Conservation (phyloP, 2,888 invertebrate genomes). For the Chalcosyrphus nemorum region DNA sequence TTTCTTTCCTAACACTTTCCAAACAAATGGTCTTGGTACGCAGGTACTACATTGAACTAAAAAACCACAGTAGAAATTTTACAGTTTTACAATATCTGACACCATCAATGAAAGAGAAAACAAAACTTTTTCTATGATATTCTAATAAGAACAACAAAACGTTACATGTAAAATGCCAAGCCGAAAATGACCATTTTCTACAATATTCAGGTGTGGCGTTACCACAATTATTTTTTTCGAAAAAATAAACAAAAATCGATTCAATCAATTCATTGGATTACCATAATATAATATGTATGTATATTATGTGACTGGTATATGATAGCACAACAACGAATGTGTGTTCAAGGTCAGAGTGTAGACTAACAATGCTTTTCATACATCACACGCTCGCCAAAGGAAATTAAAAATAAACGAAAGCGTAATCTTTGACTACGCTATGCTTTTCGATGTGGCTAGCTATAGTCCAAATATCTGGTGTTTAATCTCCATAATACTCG, state of each 20-base stretch:
- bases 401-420: neutral
- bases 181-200: neutral
- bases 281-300: neutral
- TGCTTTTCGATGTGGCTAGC: neutral
- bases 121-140: too few relatives aligned
- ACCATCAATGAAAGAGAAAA: too few relatives aligned
- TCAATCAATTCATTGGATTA: neutral
- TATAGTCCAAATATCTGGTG: slow-evolving; percentile 11
- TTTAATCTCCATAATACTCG: slow-evolving; percentile 30
- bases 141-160: neutral
- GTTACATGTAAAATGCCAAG: neutral
- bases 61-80: too few relatives aligned
- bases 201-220: neutral
- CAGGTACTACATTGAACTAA: too few relatives aligned
- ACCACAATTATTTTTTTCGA: neutral
- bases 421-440: neutral
- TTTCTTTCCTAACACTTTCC: too few relatives aligned
- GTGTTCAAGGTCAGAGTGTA: slow-evolving; percentile 3
- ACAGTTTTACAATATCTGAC: too few relatives aligned
- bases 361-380: neutral
- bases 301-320: too few relatives aligned
- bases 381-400: neutral
- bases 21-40: too few relatives aligned
- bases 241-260: slow-evolving; percentile 15
- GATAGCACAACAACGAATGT: neutral